Evolutionary conservation across 2,888 invertebrate genomes (phyloP), one percentile per base, ranked within the genome.

Genomic region (Seira musarum): DNA sequence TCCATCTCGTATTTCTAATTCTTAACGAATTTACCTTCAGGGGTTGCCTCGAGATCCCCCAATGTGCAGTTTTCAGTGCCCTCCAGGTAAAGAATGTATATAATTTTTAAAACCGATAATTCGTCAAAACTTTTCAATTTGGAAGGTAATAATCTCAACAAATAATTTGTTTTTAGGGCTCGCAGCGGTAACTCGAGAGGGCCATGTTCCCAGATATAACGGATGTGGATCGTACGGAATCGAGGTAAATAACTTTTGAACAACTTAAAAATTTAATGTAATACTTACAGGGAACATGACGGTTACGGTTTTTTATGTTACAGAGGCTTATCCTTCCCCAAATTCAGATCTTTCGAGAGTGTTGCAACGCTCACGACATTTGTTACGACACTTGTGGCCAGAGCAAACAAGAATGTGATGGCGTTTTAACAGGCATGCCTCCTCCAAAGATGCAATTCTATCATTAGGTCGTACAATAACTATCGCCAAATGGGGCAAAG

Each of bases 301-400:
- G n/a, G n/a, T n/a, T n/a, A n/a, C n/a, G n/a, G n/a, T n/a, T n/a
- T n/a, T n/a, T n/a, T n/a, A n/a, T n/a, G n/a, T 15, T 87, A 91
- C 90, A 94, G 86, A 93, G 93, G 87, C 90, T 96, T 71, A 95
- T 96, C 0, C 89, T 94, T 1, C 91, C 91, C 24, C 93, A 94
- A 88, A 94, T 96, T 94, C 94, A 91, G 30, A 93, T 94, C 88
- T 95, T 96, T 94, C 94, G 93, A 1, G 92, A 92, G 84, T 97
- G 97, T 88, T 97, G 97, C 89, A 93, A 96, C 88, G 88, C 89
- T 0, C 97, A 97, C 88, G 97, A 97, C 87, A 92, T 94, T 84
- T 96, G 97, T 88, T 97, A 97, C 88, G 96, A 96, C 87, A 95
- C 95, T 0, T 97, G 97, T 88, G 94, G 94, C 84, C 92, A 90